Evolutionary conservation across 2,113 vertebrate genomes (phyloP), one percentile per base, ranked within the genome.

Genomic region (Columba livia): DNA sequence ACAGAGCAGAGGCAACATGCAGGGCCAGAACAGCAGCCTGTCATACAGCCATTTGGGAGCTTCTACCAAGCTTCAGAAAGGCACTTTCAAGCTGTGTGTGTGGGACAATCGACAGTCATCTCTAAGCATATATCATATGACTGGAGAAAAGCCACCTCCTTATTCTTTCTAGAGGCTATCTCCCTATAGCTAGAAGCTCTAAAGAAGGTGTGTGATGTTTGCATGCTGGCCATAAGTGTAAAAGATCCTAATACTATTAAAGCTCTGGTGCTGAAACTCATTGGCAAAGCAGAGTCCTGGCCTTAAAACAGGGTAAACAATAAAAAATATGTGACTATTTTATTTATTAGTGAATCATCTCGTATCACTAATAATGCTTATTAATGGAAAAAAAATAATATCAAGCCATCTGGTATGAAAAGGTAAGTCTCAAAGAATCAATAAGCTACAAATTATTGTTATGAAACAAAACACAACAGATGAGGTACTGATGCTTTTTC

Each of bases 391-490:
- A 92, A 38, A 42, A 44, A 34, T 24, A 50, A 9, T 51, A 90
- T 56, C 53, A 81, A 79, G 40, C 13, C 47, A n/a, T 48, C 70
- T 72, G 40, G 36, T 88, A 62, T 18, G 18, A 86, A 95, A 84
- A 87, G 66, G 26, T 79, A 60, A 23, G 6, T 72, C 78, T 94
- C 85, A 85, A 85, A 89, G 48, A 44, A 85, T 72, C 53, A 81
- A 71, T 79, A 92, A 88, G n/a, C 58, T 82, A 90, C 75, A 85
- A 85, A 61, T 91, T 70, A 62, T 47, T 65, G 32, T 83, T 79
- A 60, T 50, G 75, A 82, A 93, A 84, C 47, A 92, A 96, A 96
- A 83, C 48, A 70, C 31, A 87, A 57, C 31, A 78, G 73, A 93
- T 70, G 85, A 90, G 10, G 20, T 61, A 79, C 53, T 70, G 66